Evolutionary conservation across 2,888 invertebrate genomes (phyloP), one percentile per base, ranked within the genome.

Genomic region (Trachelus troglodyta): DNA sequence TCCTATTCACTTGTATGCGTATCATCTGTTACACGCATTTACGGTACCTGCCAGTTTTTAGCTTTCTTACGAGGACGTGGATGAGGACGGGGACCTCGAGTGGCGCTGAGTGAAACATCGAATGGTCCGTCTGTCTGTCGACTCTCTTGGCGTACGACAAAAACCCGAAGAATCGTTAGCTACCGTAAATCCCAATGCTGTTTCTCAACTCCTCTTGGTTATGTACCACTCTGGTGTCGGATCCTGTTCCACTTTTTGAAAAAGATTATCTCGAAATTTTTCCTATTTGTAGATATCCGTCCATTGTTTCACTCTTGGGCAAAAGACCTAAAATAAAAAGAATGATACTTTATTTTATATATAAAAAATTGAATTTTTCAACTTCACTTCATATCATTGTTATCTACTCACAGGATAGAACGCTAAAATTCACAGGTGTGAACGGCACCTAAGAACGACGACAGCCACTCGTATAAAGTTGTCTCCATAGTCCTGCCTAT

Each of bases 21-120:
- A 56, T 56, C 23, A 6, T 15, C 56, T 56, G 56, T 56, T 56
- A 56, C 56, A 56, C 56, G 56, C 56, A 23, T 56, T 56, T 56
- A 56, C 56, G 56, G 56, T 56, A 56, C 56, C 56, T 56, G 56
- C 56, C 56, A 56, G 23, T 56, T 56, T 56, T 56, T 56, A 56
- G 56, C 23, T 23, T 56, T 56, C 56, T 56, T 56, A 56, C 56
- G 56, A 56, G 23, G 56, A 56, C 23, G 56, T 23, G 56, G 56
- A 56, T 23, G 56, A 56, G 56, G 56, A 23, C 56, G 56, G 56
- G 56, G 23, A 56, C 84, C 81, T 81, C 82, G 81, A 83, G 82
- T 83, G 82, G 81, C 78, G 83, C 82, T 84, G 86, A 87, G 85
- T 85, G 86, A 87, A 85, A 87, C 86, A 85, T 87, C 85, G 86